Base-by-base conservation (phyloP, 2,888 invertebrate genomes). In the Cephalotes varians region DNA sequence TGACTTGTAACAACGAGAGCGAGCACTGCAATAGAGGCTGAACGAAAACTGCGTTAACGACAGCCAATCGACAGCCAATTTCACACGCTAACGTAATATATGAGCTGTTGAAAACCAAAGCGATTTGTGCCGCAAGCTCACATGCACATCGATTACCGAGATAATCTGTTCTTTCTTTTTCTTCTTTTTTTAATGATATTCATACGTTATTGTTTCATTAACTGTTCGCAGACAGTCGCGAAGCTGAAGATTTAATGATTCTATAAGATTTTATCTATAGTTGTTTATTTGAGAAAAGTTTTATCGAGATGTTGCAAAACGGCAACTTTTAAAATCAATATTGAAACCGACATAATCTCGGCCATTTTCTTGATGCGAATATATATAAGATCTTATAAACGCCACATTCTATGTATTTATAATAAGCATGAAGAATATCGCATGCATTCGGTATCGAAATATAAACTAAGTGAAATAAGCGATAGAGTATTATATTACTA, bases 41-140 rank as follows among this genome's bases (percentile, higher is more conserved):
- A 5, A 31, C 60, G 72, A 49, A 65, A 85, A 82, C 82, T 67
- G 67, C 77, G 82, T 85, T 76, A 85, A 77, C 85, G 77, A 82
- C n/a, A n/a, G n/a, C n/a, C n/a, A n/a, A n/a, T 85, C 85, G 60
- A 69, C 73, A 62, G 44, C 49, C 34, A 62, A 74, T 74, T 47
- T 62, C 73, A 18, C 60, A 10, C 60, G n/a, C 47, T 34, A 34
- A n/a, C n/a, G 25, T 62, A 74, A 74, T 47, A 6, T 37, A 62
- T 18, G 49, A 49, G 34, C 34, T 25, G 47, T 18, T 25, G 60
- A 62, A 34, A 62, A 25, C 25, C 60, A 25, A 34, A 74, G 21
- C 5, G 5, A 25, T 10, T 7, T n/a, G 31, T 18, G 34, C 34
- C 15, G 31, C 34, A 15, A 37, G 12, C 25, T 71, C 18, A 5